phyloP scores from a whole-genome alignment of 2,797 vertebrate genomes.

The Carduelis carduelis region DNA sequence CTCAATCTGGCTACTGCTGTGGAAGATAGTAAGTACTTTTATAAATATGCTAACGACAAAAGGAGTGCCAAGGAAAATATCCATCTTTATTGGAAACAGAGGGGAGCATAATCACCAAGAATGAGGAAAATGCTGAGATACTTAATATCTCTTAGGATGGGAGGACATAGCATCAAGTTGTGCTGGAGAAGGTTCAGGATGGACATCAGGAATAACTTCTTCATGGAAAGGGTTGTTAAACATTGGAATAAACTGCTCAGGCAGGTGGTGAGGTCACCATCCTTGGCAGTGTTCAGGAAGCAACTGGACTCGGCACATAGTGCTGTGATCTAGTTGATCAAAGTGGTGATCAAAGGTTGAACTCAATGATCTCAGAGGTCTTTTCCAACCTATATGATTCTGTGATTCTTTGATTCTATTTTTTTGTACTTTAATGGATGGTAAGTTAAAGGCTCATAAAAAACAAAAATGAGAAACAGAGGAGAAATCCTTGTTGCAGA shows the following conservation, averaged over 20 bases:
- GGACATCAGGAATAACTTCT: not conserved
- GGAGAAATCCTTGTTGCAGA: not conserved
- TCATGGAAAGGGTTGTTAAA: not conserved
- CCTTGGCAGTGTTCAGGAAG: rapidly evolving
- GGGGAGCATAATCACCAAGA: not conserved
- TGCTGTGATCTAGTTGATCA: not conserved
- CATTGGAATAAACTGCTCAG: rapidly evolving
- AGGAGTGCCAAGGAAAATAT: not conserved
- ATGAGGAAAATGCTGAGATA: not conserved
- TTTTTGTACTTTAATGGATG: not conserved
- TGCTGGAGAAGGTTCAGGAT: not conserved
- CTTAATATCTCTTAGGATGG: not conserved
- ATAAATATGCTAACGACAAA: not conserved
- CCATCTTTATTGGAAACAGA: not conserved
- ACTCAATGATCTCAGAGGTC: not conserved
- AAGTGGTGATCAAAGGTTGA: not conserved
- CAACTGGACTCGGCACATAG: not conserved
- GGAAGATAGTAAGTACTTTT: not conserved
- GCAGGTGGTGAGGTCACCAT: not conserved
- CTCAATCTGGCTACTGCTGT: not conserved
- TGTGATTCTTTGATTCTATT: not conserved
- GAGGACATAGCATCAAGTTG: not conserved
- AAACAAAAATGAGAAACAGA: not conserved
- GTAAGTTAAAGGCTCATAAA: not conserved
- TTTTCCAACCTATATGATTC: not conserved